Evolutionary conservation across 2,113 vertebrate species (phyloP).

Genomic region (Heterotilapia buettikoferi): DNA sequence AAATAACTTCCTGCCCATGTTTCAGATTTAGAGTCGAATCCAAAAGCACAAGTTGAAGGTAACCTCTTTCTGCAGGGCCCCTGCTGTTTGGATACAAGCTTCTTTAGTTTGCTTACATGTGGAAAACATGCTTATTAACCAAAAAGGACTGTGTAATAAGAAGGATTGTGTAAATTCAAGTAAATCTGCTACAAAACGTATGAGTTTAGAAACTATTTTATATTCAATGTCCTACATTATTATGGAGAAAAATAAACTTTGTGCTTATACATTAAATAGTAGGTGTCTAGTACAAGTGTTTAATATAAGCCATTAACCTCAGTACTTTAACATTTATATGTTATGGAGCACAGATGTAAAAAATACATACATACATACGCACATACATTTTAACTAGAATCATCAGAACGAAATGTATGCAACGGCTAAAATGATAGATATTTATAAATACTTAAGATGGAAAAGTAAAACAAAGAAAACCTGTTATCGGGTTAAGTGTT

Average conservation of each 20-base stretch:
- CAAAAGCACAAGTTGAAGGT: not conserved
- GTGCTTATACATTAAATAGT: not conserved
- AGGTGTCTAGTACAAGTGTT: not conserved
- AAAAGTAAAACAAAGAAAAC: rapidly evolving
- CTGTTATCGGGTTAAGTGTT: rapidly evolving
- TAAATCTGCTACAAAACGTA: not conserved
- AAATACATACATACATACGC: not conserved
- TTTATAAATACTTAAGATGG: rapidly evolving
- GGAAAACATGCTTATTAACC: not conserved
- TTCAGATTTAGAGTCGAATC: not conserved
- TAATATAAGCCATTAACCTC: rapidly evolving
- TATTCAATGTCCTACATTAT: not conserved
- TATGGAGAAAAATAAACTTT: not conserved
- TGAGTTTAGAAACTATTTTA: not conserved
- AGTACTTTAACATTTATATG: not conserved
- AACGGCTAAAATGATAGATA: not conserved
- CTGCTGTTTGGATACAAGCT: not conserved
- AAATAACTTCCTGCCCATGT: not conserved
- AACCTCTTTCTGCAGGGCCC: not conserved
- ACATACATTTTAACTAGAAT: not conserved
- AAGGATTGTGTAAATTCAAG: not conserved
- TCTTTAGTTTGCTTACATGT: not conserved
- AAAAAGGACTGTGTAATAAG: not conserved
- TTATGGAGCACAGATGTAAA: not conserved
- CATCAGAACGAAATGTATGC: rapidly evolving